These are phyloP conservation scores for Dicycla oo DNA, from an alignment of 2,888 invertebrate genomes.

Conservation along the genomic window DNA sequence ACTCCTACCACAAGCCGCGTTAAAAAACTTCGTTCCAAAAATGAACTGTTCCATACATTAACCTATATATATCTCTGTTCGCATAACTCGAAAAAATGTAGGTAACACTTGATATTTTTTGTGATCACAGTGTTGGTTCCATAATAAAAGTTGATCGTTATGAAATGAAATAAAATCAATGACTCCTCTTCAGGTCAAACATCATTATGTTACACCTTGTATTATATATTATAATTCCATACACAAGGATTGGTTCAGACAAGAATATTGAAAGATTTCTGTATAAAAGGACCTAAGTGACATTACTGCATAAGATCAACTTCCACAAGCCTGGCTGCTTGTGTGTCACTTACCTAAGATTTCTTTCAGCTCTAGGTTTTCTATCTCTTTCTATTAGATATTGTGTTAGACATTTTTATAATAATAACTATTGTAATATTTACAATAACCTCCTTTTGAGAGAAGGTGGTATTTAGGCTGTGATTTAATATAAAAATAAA, in stretches of 20 bases:
- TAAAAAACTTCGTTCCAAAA: too few species aligned
- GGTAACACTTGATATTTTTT: neutral
- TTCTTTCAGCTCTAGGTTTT: conserved; percentile 14
- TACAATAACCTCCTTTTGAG: conserved; percentile 21
- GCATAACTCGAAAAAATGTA: neutral
- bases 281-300: neutral
- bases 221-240: neutral
- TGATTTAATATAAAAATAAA: neutral
- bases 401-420: neutral
- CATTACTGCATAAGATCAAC: neutral
- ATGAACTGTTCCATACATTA: neutral
- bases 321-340: neutral
- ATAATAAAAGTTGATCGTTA: neutral
- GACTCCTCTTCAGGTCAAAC: neutral
- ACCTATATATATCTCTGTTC: too few species aligned
- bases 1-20: too few species aligned
- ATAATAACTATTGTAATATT: conserved; percentile 28
- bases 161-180: neutral
- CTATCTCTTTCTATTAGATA: conserved; percentile 20
- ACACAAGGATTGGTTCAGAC: neutral
- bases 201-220: neutral
- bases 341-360: neutral
- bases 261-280: neutral
- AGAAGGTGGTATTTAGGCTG: conserved; percentile 3
- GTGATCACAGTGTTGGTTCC: too few species aligned